A percentile compares a stretch with the other conserved stretches of the same genome.
These are phyloP conservation scores for Pecten maximus DNA, from an alignment of 2,888 invertebrate genomes.

Conservation along the genomic window DNA sequence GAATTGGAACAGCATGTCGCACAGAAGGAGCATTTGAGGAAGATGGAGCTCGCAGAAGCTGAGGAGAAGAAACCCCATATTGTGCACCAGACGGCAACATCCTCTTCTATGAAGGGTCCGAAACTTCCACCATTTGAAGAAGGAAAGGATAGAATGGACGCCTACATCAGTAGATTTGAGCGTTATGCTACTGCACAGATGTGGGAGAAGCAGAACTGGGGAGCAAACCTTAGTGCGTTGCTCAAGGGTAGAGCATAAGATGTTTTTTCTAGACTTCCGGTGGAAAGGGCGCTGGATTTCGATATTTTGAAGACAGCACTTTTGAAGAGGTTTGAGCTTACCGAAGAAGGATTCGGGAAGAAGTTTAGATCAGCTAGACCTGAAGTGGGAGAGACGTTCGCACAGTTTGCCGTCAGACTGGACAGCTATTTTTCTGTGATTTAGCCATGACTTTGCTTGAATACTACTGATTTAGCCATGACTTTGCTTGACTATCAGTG, in stretches of 20 bases:
- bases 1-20: not conserved
- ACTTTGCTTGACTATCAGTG: no score
- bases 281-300: not conserved
- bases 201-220: not conserved
- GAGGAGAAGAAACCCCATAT: not conserved
- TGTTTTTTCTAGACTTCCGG: not conserved
- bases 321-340: not conserved
- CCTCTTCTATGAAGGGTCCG: not conserved
- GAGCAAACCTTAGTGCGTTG: not conserved
- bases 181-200: not conserved
- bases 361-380: not conserved
- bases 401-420: not conserved
- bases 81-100: no score
- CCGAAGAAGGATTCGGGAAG: not conserved
- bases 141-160: not conserved
- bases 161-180: not conserved
- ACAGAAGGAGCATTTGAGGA: not conserved
- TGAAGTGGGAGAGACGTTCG: not conserved
- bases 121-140: slow-evolving; percentile 1
- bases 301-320: not conserved
- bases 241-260: slow-evolving; percentile 19
- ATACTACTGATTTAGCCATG: no score
- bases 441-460: no score
- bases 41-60: not conserved
- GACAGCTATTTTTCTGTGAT: not conserved